Evolutionary conservation across 2,113 vertebrate genomes (phyloP), one percentile per base, ranked within the genome.

Genomic region (Oenanthe oenanthe): DNA sequence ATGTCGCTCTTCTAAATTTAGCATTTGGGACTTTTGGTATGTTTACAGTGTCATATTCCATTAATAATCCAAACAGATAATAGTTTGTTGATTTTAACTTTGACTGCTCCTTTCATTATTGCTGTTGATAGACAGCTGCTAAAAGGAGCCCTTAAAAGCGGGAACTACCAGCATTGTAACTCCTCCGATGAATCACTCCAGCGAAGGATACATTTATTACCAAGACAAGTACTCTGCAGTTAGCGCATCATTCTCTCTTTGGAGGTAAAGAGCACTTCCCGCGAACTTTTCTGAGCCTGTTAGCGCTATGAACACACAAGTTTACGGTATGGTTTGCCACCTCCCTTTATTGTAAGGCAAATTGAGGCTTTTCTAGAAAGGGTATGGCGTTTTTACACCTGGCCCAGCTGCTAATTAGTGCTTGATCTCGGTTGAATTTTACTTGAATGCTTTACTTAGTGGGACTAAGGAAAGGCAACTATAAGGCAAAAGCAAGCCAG

Each of bases 1-100:
- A 50, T 13, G 62, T 68, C 12, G 18, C 73, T 93, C 63, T 83
- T 95, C 96, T 95, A 95, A 94, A 92, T 86, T 62, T 86, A 80
- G 77, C 47, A 73, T 93, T 89, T 78, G 80, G 91, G 74, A 83
- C 62, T 95, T 92, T 57, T 86, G 67, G 73, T 93, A 40, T 70
- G 63, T 87, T 88, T 78, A 43, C 58, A 82, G 84, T 68, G 73
- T 67, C 72, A 57, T 80, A 85, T 77, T 87, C 93, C 50, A 17
- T 76, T 71, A 95, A 89, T 86, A 94, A 88, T 94, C 77, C 78
- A 29, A 85, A 51, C 47, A 81, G 75, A 85, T 86, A 93, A 76
- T 76, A 83, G 68, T 74, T 80, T 87, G 92, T 91, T 83, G 91
- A 85, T 87, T 88, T 96, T 72, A 82, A 78, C 66, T 66, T 60